phyloP scores from a whole-genome alignment of 1,140 invertebrate genomes.

The Caenorhabditis briggsae region DNA sequence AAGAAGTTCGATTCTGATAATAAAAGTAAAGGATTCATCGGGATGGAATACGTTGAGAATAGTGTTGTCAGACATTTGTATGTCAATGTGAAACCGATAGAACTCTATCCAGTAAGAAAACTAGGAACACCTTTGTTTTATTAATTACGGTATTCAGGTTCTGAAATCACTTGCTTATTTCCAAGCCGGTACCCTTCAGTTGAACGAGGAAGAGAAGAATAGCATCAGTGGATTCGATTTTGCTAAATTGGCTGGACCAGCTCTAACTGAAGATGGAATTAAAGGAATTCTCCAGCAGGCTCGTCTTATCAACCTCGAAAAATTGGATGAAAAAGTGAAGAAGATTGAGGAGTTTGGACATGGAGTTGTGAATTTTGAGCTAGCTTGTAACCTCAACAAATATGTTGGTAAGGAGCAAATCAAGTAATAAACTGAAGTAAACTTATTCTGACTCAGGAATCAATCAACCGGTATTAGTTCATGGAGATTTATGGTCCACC shows the following conservation, averaged over 20 bases:
- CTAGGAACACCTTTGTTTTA: background rate
- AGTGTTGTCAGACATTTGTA: background rate
- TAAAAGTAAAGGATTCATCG: slow-evolving; percentile 22
- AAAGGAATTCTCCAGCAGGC: background rate
- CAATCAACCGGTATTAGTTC: background rate
- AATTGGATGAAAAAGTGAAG: background rate
- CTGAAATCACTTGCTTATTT: slow-evolving; percentile 13
- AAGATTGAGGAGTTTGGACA: background rate
- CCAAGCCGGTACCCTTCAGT: background rate
- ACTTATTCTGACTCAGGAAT: background rate
- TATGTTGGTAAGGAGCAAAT: background rate
- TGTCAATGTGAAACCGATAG: background rate
- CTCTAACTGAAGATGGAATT: background rate
- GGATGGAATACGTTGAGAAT: slow-evolving; percentile 28
- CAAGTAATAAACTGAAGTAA: background rate
- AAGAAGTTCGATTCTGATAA: background rate
- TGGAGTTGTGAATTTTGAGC: slow-evolving; percentile 20
- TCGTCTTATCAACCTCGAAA: background rate
- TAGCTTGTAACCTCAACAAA: background rate
- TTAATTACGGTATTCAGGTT: background rate
- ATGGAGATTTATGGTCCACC: slow-evolving; percentile 54
- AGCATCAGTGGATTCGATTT: background rate
- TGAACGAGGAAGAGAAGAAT: slow-evolving; percentile 15
- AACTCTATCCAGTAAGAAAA: background rate
- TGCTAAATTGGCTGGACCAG: background rate